Evolutionary conservation across 2,113 vertebrate genomes (phyloP), one percentile per base, ranked within the genome.

Genomic region (Crotalus tigris): DNA sequence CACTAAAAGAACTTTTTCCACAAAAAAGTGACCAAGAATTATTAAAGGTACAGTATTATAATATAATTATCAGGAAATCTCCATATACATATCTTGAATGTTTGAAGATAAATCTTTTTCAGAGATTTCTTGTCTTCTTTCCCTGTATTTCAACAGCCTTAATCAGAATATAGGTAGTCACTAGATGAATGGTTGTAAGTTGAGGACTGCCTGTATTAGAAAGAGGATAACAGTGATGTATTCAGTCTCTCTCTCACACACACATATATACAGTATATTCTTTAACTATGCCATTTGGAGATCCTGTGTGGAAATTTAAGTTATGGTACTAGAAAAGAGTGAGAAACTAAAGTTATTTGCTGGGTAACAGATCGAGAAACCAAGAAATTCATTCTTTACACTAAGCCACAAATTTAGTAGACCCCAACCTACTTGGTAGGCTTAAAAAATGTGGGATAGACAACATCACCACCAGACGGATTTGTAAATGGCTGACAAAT

Each of bases 11-110:
- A 90, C 96, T 98, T 90, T 99, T 99, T 92, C 99, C 99, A 61
- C 97, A 98, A 87, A 96, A 97, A 96, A 97, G 91, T 75, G 98
- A 98, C 93, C 92, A 44, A 61, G 97, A 99, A 69, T 94, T 99
- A 15, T 93, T 98, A 92, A 95, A 99, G 97, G 99, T 99, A 97
- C 98, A 97, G 99, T 99, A 97, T 94, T 95, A 91, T 94, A 92
- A 5, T 39, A 88, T 95, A 89, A 10, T 53, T 33, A 85, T 26
- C 92, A 26, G 17, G 8, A 33, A 44, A 4, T 39, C 57, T 64
- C 11, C 29, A 95, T 2, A 0, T 61, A 87, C 64, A 2, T 21
- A 1, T 90, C 26, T 92, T 44, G 2, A 53, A 87, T 91, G 75
- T 23, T 55, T 92, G 17, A 2, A 87, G 49, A 39, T 15, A 93